These are phyloP conservation scores for Megamerina dolium DNA, from an alignment of 2,888 invertebrate genomes.

Conservation along the genomic window DNA sequence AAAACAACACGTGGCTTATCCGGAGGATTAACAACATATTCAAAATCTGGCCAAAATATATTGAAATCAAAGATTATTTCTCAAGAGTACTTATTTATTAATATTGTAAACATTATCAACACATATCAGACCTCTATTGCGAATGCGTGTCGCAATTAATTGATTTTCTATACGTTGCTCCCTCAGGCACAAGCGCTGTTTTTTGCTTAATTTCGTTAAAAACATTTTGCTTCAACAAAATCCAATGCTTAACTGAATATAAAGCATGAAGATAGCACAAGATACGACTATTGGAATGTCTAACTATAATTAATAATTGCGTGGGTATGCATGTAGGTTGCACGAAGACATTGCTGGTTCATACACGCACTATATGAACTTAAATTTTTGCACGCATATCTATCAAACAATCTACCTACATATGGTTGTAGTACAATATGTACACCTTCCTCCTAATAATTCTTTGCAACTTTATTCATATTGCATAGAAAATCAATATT, in stretches of 20 bases:
- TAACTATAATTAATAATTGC: no score
- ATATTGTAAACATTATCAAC: no score
- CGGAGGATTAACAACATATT: conserved; percentile 54
- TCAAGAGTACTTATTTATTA: conserved; percentile 18
- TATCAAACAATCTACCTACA: no score
- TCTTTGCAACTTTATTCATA: no score
- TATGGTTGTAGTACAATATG: no score
- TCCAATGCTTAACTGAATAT: conserved; percentile 3
- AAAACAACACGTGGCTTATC: conserved; percentile 52
- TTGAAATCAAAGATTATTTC: background rate
- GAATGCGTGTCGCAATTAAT: conserved; percentile 27
- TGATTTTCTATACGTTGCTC: conserved; percentile 33
- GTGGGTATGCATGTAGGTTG: no score
- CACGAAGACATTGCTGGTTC: no score
- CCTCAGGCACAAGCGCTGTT: conserved; percentile 31
- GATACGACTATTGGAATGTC: no score
- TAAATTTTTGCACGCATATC: no score
- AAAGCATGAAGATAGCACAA: background rate
- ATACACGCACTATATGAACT: no score
- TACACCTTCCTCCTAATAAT: no score
- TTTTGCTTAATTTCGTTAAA: conserved; percentile 28
- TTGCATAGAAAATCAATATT: no score
- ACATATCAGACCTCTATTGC: conserved; percentile 26
- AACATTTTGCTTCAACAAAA: conserved; percentile 27
- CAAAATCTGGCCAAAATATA: conserved; percentile 53